Conservation (phyloP, 1,140 invertebrate genomes). For the Ips typographus region DNA sequence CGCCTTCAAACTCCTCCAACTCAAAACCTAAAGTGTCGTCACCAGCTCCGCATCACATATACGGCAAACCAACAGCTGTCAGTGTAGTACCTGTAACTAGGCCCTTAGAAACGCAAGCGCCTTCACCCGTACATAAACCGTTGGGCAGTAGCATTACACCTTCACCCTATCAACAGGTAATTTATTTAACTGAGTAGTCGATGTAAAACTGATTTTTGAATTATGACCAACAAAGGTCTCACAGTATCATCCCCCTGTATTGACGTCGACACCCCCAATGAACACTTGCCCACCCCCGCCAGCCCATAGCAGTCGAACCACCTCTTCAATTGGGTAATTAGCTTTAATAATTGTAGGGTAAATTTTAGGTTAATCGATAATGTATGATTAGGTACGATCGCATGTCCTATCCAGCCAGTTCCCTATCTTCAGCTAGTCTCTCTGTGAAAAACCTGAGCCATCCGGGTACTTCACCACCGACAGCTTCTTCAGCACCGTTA, state of each 20-base stretch:
- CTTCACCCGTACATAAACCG: constrained; percentile 53
- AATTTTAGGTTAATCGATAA: no score
- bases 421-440: constrained; percentile 50
- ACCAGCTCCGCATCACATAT: constrained; percentile 76
- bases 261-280: constrained; percentile 52
- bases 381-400: constrained; percentile 39
- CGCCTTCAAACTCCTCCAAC: constrained; percentile 39
- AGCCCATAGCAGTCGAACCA: constrained; percentile 56
- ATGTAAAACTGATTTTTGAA: background rate
- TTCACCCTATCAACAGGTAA: constrained; percentile 61
- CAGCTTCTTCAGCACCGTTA: constrained; percentile 56
- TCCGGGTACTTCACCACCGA: constrained; percentile 55
- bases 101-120: constrained; percentile 43
- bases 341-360: no score
- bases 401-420: constrained; percentile 29
- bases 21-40: constrained; percentile 75
- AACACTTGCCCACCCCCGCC: constrained; percentile 56
- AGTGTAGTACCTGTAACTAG: constrained; percentile 60
- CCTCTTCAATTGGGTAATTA: constrained; percentile 28
- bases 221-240: constrained; percentile 48
- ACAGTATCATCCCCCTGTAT: constrained; percentile 57
- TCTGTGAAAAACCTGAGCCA: constrained; percentile 49
- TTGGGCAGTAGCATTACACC: constrained; percentile 62
- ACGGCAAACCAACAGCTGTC: constrained; percentile 69
- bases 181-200: no score